Percentiles rank a stretch among this genome's conserved stretches.
phyloP scores from a whole-genome alignment of 92 coral and sea anemone species.

The Paragorgia papillata region DNA sequence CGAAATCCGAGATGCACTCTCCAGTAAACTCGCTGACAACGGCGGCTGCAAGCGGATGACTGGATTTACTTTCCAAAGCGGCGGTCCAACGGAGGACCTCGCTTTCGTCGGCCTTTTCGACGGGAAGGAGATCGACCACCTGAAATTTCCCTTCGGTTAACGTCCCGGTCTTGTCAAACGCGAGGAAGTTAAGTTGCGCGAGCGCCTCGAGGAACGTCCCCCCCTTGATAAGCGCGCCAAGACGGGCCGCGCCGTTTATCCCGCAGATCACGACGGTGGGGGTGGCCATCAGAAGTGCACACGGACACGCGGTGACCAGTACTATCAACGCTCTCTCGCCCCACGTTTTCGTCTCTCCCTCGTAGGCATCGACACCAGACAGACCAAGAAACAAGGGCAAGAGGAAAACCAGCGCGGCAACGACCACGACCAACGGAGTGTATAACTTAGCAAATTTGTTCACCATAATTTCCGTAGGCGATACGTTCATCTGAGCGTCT shows the following conservation, averaged over 20 bases:
- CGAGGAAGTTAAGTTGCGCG: conserved; percentile 70
- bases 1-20: conserved; percentile 80
- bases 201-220: conserved; percentile 87
- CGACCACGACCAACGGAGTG: conserved; percentile 76
- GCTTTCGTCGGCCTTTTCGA: conserved; percentile 61
- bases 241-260: conserved; percentile 93
- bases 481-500: conserved; percentile 90
- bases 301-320: conserved; percentile 96
- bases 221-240: conserved; percentile 90
- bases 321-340: conserved; percentile 83
- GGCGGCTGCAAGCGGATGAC: conserved; percentile 96
- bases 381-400: conserved; percentile 90
- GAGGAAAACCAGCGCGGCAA: conserved; percentile 74
- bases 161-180: conserved; percentile 98
- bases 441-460: conserved; percentile 96
- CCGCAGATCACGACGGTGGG: conserved; percentile 96
- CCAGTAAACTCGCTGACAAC: conserved; percentile 92
- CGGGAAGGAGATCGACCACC: conserved; percentile 33
- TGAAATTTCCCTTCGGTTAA: conserved; percentile 74
- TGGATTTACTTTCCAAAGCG: conserved; percentile 94
- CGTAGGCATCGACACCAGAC: conserved; percentile 88
- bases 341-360: conserved; percentile 73
- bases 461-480: conserved; percentile 78
- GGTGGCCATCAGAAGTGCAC: conserved; percentile 98
- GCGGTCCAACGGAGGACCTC: conserved; percentile 88